Percentiles rank a stretch among this genome's conserved stretches.
These are phyloP conservation scores for Pygoscelis adeliae DNA, from an alignment of 2,113 vertebrate species.

Conservation along the genomic window DNA sequence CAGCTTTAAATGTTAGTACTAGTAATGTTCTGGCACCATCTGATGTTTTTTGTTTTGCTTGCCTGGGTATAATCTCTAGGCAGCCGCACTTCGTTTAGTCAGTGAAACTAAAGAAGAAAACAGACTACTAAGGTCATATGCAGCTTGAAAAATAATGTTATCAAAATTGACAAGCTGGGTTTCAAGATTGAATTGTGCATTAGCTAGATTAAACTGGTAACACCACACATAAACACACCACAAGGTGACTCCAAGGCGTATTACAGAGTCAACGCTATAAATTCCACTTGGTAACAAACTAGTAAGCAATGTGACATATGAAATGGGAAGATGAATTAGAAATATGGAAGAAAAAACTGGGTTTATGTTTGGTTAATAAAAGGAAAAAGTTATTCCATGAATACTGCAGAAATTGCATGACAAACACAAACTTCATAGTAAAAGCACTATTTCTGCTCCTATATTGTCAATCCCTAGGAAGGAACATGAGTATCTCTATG, in stretches of 20 bases:
- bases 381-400: background rate
- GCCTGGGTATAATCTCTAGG: slow-evolving; percentile 43
- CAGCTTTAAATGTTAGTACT: slow-evolving; percentile 47
- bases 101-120: slow-evolving; percentile 42
- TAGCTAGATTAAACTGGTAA: background rate
- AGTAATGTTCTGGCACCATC: slow-evolving; percentile 55
- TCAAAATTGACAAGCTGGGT: background rate
- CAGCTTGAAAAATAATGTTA: background rate
- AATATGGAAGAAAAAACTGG: background rate
- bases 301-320: background rate
- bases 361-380: background rate
- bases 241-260: background rate
- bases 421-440: background rate
- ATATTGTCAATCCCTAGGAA: background rate
- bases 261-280: background rate
- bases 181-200: background rate
- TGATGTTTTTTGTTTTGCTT: slow-evolving; percentile 60
- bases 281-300: background rate
- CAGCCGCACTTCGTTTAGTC: background rate
- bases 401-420: accelerated
- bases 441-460: background rate
- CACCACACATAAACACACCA: accelerated
- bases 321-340: background rate
- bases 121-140: background rate
- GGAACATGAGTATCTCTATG: background rate